Conservation (phyloP, 2,888 invertebrate genomes). For the Dicyrtoma fusca region DNA sequence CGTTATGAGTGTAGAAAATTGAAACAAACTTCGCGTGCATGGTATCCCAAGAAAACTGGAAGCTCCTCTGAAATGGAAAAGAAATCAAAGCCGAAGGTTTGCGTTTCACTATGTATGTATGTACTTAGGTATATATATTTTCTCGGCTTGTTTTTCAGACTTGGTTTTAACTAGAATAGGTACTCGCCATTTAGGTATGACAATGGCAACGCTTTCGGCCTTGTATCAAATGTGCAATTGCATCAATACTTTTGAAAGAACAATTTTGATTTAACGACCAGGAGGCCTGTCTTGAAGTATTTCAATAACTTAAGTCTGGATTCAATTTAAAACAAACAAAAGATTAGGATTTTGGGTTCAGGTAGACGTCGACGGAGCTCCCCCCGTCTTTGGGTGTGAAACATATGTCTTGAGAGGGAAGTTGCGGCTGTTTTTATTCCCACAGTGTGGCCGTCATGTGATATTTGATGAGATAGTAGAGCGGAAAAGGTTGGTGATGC, state of each 20-base stretch:
- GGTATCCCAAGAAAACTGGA: too few relatives aligned
- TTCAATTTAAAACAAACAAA: slow-evolving; percentile 36
- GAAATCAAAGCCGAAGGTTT: too few relatives aligned
- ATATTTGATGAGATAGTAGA: slow-evolving; percentile 29
- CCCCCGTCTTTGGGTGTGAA: too few relatives aligned
- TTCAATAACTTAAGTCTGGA: slow-evolving; percentile 18
- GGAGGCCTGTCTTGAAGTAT: slow-evolving; percentile 1
- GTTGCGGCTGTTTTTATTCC: slow-evolving; percentile 21
- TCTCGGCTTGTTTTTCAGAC: too few relatives aligned
- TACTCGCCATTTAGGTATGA: too few relatives aligned
- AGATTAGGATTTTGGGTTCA: background rate
- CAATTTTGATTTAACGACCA: slow-evolving; percentile 6
- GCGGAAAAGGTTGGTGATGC: slow-evolving; percentile 31
- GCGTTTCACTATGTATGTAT: too few relatives aligned
- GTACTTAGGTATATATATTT: too few relatives aligned
- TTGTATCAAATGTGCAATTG: background rate
- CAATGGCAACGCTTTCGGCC: background rate
- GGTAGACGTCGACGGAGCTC: too few relatives aligned
- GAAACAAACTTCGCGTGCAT: too few relatives aligned
- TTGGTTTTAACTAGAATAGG: too few relatives aligned
- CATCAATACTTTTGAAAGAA: background rate
- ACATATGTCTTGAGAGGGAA: background rate
- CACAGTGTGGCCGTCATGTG: slow-evolving; percentile 17
- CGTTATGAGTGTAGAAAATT: too few relatives aligned
- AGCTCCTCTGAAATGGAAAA: too few relatives aligned